Evolutionary conservation across 2,888 invertebrate genomes (phyloP).

Genomic region (Micropterix aruncella): DNA sequence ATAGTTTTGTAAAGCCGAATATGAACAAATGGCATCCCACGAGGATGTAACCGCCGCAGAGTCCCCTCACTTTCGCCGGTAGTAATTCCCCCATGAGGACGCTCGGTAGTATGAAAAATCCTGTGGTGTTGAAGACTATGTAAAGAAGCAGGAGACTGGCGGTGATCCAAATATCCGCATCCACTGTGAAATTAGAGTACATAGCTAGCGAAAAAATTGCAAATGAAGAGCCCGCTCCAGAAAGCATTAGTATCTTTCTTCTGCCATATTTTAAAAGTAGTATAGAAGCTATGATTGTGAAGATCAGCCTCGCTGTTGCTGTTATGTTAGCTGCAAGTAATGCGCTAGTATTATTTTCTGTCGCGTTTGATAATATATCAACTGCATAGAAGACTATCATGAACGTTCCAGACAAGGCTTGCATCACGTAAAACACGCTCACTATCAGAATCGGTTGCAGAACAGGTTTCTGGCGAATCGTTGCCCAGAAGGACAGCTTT

Average conservation of each 20-base stretch:
- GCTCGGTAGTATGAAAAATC: constrained; percentile 60
- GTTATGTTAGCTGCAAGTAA: constrained; percentile 56
- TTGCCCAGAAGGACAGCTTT: constrained; percentile 34
- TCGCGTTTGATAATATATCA: constrained; percentile 48
- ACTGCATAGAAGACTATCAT: constrained; percentile 69
- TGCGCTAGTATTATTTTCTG: no score
- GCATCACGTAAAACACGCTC: constrained; percentile 56
- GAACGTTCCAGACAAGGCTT: constrained; percentile 62
- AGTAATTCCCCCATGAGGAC: constrained; percentile 63
- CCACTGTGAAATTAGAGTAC: constrained; percentile 26
- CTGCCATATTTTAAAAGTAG: constrained; percentile 49
- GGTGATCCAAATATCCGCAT: constrained; percentile 22
- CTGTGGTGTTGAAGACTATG: constrained; percentile 58
- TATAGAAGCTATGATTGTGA: constrained; percentile 50
- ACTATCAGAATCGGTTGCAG: constrained; percentile 60
- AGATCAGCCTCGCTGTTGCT: constrained; percentile 47
- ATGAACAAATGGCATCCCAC: constrained; percentile 53
- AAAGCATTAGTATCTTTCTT: constrained; percentile 47
- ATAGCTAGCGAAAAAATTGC: constrained; percentile 46
- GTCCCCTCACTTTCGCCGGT: constrained; percentile 57
- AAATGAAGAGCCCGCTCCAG: constrained; percentile 50
- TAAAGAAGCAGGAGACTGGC: constrained; percentile 45
- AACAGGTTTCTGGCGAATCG: constrained; percentile 44
- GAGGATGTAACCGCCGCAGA: constrained; percentile 60
- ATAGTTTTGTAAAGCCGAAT: constrained; percentile 56